A percentile compares a stretch with the other conserved stretches of the same genome.
phyloP scores from a whole-genome alignment of 1,140 invertebrate genomes.

The Ladona fulva region DNA sequence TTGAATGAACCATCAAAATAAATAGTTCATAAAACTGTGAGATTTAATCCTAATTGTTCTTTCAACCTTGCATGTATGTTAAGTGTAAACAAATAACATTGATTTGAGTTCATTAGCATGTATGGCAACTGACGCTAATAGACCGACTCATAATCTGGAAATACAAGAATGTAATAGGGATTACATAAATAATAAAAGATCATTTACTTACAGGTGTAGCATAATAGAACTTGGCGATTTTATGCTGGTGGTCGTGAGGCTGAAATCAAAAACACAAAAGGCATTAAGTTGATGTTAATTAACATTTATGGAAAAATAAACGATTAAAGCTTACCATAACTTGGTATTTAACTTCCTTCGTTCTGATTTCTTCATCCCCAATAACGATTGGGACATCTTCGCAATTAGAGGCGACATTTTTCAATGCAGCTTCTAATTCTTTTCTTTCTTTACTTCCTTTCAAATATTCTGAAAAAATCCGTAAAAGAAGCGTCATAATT shows the following conservation, averaged over 20 bases:
- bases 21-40: too few species aligned
- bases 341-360: conserved; percentile 65
- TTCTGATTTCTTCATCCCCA: conserved; percentile 74
- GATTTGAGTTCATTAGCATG: too few species aligned
- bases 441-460: conserved; percentile 74
- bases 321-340: conserved; percentile 48
- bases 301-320: background rate
- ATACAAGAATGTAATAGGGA: too few species aligned
- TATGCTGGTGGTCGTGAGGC: conserved; percentile 82
- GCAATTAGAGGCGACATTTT: conserved; percentile 50
- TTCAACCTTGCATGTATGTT: too few species aligned
- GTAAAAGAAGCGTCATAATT: background rate
- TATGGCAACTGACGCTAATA: too few species aligned
- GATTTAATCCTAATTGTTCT: too few species aligned
- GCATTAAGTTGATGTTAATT: background rate
- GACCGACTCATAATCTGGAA: too few species aligned
- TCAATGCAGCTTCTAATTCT: conserved; percentile 62
- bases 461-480: conserved; percentile 48
- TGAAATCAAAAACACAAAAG: conserved; percentile 32
- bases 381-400: conserved; percentile 89
- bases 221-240: conserved; percentile 87
- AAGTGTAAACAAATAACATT: too few species aligned
- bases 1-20: too few species aligned
- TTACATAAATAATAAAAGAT: too few species aligned
- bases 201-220: conserved; percentile 56